Evolutionary conservation across 2,797 vertebrate species (phyloP).

Genomic region (Centroberyx gerrardi): DNA sequence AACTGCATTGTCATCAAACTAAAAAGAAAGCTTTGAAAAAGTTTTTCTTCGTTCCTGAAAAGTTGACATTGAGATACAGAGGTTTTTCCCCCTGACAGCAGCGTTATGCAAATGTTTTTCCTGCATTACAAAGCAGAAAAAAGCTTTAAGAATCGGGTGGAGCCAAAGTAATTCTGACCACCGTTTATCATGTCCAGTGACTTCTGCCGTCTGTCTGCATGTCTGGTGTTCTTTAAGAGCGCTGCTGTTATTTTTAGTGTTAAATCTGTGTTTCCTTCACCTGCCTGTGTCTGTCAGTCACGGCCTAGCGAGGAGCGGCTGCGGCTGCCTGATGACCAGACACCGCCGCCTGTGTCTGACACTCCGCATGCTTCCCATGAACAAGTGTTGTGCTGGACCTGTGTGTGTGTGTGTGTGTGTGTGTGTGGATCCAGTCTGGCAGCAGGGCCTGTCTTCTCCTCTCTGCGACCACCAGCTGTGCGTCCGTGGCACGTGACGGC

Average conservation of each 20-base stretch:
- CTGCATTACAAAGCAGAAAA: not conserved
- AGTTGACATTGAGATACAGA: no score
- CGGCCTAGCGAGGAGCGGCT: slow-evolving; percentile 30
- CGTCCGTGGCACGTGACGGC: slow-evolving; percentile 56
- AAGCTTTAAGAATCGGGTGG: not conserved
- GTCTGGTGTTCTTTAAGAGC: slow-evolving; percentile 40
- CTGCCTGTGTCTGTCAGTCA: slow-evolving; percentile 71
- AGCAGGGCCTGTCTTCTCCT: slow-evolving; percentile 45
- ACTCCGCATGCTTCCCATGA: slow-evolving; percentile 49
- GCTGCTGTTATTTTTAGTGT: slow-evolving; percentile 68
- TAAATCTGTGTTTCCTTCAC: slow-evolving; percentile 71
- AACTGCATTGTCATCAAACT: no score
- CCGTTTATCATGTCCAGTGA: slow-evolving; percentile 59
- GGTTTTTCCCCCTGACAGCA: no score
- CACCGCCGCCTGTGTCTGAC: slow-evolving; percentile 29
- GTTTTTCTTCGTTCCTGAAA: no score
- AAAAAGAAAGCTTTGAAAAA: no score
- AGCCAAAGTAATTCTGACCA: not conserved
- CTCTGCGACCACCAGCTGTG: slow-evolving; percentile 56
- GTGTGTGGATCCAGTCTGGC: slow-evolving; percentile 56
- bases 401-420: slow-evolving; percentile 1
- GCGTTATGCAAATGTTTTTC: not conserved
- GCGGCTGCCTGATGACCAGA: slow-evolving; percentile 38
- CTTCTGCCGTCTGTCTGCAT: slow-evolving; percentile 44
- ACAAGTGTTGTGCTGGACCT: slow-evolving; percentile 55